Conservation (phyloP, 1,140 invertebrate species). For the Macrobrachium rosenbergii region DNA sequence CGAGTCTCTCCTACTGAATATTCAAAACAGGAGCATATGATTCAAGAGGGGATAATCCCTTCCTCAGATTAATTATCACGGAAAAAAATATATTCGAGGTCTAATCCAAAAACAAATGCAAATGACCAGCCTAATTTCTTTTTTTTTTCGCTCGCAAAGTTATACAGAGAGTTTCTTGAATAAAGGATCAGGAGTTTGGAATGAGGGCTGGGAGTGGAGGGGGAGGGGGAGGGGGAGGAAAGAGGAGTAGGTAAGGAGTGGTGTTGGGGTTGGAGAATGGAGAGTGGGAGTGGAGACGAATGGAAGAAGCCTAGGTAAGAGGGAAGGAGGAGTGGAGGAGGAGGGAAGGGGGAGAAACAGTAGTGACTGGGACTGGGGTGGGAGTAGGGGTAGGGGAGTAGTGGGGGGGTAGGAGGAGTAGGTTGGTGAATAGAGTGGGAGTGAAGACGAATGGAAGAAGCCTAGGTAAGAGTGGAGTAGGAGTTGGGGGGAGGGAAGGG, state of each 20-base stretch:
- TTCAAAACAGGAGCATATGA: constrained; percentile 44
- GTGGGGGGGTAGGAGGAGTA: too few relatives aligned
- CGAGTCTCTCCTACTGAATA: constrained; percentile 12
- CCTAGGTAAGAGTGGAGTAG: neutral
- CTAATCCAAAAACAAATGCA: constrained; percentile 44
- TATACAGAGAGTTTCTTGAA: neutral
- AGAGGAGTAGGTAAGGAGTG: neutral
- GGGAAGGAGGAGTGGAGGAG: neutral
- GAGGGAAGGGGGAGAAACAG: neutral
- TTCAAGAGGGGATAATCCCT: constrained; percentile 33
- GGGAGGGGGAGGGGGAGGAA: neutral
- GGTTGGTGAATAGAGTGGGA: too few relatives aligned
- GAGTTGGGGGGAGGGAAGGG: neutral
- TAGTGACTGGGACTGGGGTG: too few relatives aligned
- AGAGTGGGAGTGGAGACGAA: neutral
- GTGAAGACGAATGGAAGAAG: neutral
- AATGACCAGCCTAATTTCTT: constrained; percentile 30
- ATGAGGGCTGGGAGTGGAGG: neutral
- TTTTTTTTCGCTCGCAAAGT: constrained; percentile 10
- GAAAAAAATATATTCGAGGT: constrained; percentile 36
- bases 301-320: neutral
- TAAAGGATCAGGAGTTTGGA: neutral
- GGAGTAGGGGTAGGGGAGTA: neutral
- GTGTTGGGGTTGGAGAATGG: neutral
- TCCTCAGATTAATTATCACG: constrained; percentile 52